Evolutionary conservation across 1,140 invertebrate species (phyloP), one percentile per base, ranked within the genome.

Genomic region (Drosophila carrolli): DNA sequence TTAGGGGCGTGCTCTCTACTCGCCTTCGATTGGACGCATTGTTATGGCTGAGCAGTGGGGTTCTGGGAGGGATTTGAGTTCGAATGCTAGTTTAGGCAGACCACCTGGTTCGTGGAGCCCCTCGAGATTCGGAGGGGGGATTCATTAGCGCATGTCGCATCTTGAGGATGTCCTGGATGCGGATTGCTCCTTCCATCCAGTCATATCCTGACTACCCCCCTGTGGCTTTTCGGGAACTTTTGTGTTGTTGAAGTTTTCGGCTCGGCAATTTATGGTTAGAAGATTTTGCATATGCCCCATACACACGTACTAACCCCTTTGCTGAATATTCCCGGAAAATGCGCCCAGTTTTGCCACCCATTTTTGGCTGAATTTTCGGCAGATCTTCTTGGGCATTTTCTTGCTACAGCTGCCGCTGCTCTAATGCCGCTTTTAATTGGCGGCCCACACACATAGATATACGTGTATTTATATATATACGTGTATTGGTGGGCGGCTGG

Each of bases 341-440:
- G 5, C 14, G 14, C 8, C 10, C 11, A 16, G 8, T 13, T 1
- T 13, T 6, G 1, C 44, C 29, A 7, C 46, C 27, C 37, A 19
- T 14, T 55, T 38, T 58, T 32, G 50, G 29, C 9, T 16, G 43
- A 79, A 88, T 83, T 89, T 88, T 88, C 41, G 83, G 79, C 63
- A 74, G 71, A 78, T 75, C 63, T 81, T 75, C 65, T 59, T 66
- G 75, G 75, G 59, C 61, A 65, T 55, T 81, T 66, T 78, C 62
- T 48, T 58, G 48, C 47, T 56, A 54, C 5, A 29, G 27, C 43
- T 37, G 50, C 14, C 48, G 40, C 56, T 51, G 74, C 60, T 59
- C 79, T 88, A 89, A 86, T 86, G 83, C 83, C 67, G 83, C 83
- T 86, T 86, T 86, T 86, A 86, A 88, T 88, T 88, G 83, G 81